Evolutionary conservation across 1,140 invertebrate genomes (phyloP), one percentile per base, ranked within the genome.

Genomic region (Whitmania pigra): DNA sequence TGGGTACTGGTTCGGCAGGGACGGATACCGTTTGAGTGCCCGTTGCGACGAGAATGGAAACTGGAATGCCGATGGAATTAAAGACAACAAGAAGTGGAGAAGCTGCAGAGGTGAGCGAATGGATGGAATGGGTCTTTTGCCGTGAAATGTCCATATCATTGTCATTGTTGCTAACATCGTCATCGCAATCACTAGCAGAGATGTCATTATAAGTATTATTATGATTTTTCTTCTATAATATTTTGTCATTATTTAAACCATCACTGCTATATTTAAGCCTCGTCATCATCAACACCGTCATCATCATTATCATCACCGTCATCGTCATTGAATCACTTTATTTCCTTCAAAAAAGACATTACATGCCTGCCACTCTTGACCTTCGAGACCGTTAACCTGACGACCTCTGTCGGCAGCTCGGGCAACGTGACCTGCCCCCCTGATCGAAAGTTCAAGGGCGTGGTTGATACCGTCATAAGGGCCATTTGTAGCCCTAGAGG

Each of bases 1-100:
- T 53, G 69, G 69, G 22, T 70, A 53, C 69, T 70, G 69, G 69
- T 70, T 70, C 43, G 29, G 31, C 18, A 36, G 69, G 22, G 49
- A 70, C 6, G 22, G 31, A 18, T 49, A 25, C 36, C 17, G 17
- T 9, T 17, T 70, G 69, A 53, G 2, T 20, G 53, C 53, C 40
- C 40, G n/a, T 18, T 70, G 69, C 18, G 69, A 54, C 43, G 69
- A 49, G 2, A 25, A 25, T 2, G 69, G 36, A 0, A 36, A 27
- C 5, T 70, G 69, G 69, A 70, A 11, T 49, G 53, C 49, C 2
- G 49, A n/a, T 13, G 69, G 43, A 25, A 40, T 70, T 49, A 53
- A 43, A 5, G 69, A 49, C 22, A 18, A 43, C n/a, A 53, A 53
- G n/a, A 36, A 70, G 22, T 70, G 69, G 69, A 40, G 49, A 11